Evolutionary conservation across 2,888 invertebrate species (phyloP), one percentile per base, ranked within the genome.

Genomic region (Fragum fragum): DNA sequence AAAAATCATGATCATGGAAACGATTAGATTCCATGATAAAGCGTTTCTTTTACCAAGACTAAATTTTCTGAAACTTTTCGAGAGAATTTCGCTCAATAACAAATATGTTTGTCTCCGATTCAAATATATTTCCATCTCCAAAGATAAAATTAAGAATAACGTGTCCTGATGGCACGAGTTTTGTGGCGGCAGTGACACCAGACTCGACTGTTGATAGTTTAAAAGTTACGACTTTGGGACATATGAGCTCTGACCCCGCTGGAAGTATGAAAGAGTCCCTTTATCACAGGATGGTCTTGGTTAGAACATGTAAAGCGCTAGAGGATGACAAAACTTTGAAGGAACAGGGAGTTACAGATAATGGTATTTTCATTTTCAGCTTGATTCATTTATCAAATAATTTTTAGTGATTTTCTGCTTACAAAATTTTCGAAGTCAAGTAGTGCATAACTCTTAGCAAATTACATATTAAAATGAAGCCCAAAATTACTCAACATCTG

Each of bases 91-190:
- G 36, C 14, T 36, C 28, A 73, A 73, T 36, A 72, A 32, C 70
- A 59, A 36, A 57, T 66, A 95, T 95, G 95, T 94, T 94, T 90
- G 94, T 95, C 53, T 94, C 94, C 23, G 95, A 94, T 77, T 85
- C 90, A 5, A 92, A 88, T 76, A 90, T 93, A 42, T 93, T 93
- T 78, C 91, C 89, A 36, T 89, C 92, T 77, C 89, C 92, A 70
- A 89, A 85, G 59, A 91, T 93, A 88, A 94, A 93, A 87, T 88
- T 95, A 66, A 89, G 92, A 83, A 90, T 95, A 39, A 91, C 94
- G 5, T 94, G 91, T 83, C 90, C 91, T 71, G 93, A 94, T 86
- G 95, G 95, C 21, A 88, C 87, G 11, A 91, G 91, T 26, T 92
- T 92, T 87, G 87, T 91, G 7, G 81, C 92, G 2, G 93, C 94